phyloP scores from a whole-genome alignment of 2,113 vertebrate genomes.

The Grantiella picta region DNA sequence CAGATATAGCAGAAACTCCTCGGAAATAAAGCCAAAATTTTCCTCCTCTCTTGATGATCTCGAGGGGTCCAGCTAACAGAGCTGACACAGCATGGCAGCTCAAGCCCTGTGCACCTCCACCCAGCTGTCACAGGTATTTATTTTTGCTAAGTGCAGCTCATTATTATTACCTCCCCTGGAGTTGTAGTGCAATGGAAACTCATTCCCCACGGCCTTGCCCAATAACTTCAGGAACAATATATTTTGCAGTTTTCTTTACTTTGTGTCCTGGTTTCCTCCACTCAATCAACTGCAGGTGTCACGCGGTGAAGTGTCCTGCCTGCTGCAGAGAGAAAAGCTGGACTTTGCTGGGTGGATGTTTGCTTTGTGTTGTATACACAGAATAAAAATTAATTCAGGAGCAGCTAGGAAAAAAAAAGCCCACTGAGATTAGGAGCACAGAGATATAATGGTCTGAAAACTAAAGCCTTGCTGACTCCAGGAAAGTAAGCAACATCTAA shows the following conservation, averaged over 20 bases:
- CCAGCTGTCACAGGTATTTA: neutral
- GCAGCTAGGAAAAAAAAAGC: neutral
- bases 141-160: conserved; percentile 12
- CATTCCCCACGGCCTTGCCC: conserved; percentile 13
- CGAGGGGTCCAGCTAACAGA: fast-evolving
- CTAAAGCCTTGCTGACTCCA: neutral
- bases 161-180: conserved; percentile 1
- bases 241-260: conserved; percentile 26
- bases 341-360: neutral
- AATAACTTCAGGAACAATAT: neutral
- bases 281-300: neutral
- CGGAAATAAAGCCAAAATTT: neutral
- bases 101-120: fast-evolving
- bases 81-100: fast-evolving
- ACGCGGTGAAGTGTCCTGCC: neutral
- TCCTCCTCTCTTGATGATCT: neutral
- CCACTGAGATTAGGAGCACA: neutral
- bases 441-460: neutral
- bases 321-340: neutral
- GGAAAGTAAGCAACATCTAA: neutral
- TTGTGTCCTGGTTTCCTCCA: neutral
- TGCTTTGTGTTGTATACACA: conserved; percentile 50
- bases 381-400: conserved; percentile 19
- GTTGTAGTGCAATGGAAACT: neutral
- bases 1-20: neutral